A percentile compares a stretch with the other conserved stretches of the same genome.
These are phyloP conservation scores for Alethe diademata DNA, from an alignment of 2,113 vertebrate genomes.

Conservation along the genomic window DNA sequence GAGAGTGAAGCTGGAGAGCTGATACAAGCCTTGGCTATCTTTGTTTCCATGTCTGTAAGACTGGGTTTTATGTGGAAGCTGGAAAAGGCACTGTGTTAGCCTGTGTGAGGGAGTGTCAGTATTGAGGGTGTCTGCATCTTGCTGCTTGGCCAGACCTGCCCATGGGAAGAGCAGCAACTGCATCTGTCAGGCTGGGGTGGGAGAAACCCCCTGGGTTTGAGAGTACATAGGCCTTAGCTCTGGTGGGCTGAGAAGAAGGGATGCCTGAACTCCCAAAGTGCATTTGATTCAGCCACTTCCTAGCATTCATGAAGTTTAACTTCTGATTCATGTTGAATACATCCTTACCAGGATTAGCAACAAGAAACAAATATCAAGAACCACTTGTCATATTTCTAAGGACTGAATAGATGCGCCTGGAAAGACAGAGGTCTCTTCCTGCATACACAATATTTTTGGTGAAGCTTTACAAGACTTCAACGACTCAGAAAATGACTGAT, in stretches of 20 bases:
- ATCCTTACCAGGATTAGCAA: neutral
- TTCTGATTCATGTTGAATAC: neutral
- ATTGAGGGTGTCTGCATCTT: rapidly evolving
- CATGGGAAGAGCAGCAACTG: neutral
- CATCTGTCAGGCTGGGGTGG: too few species aligned
- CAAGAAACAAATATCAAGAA: neutral
- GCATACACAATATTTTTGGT: neutral
- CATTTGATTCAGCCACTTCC: neutral
- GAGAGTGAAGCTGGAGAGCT: neutral
- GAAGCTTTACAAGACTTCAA: neutral
- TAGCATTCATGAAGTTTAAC: neutral
- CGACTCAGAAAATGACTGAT: neutral
- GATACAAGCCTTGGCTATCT: neutral
- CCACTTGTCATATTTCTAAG: neutral
- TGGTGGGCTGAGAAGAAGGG: rapidly evolving
- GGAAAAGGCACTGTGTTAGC: neutral
- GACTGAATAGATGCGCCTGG: neutral
- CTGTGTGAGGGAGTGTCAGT: neutral
- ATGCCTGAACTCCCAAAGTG: neutral
- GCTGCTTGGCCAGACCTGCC: neutral
- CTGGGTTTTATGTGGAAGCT: neutral
- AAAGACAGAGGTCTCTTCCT: neutral
- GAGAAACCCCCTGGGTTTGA: neutral
- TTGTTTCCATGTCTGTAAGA: neutral
- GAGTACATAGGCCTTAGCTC: neutral